Conservation (phyloP, 2,113 vertebrate genomes). For the Erythrolamprus reginae region DNA sequence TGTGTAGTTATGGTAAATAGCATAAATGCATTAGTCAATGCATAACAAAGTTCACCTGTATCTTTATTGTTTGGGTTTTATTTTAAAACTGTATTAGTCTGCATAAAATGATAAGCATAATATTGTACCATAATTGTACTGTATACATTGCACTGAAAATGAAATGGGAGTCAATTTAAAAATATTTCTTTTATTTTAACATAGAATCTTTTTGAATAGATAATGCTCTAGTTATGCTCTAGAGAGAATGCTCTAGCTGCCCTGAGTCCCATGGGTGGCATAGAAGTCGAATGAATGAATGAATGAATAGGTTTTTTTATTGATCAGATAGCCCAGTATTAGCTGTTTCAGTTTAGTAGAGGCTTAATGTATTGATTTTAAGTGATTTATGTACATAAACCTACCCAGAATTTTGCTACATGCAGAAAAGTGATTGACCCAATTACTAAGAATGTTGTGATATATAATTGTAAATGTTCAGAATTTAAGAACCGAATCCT, state of each 20-base stretch:
- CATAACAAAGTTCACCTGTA: not conserved
- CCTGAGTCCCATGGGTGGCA: too few species aligned
- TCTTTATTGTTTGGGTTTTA: not conserved
- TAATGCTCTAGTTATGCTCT: not conserved
- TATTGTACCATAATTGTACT: not conserved
- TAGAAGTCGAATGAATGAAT: too few species aligned
- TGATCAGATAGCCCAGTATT: not conserved
- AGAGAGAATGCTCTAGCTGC: too few species aligned
- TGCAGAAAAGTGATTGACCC: not conserved
- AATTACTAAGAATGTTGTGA: not conserved
- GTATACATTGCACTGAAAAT: not conserved
- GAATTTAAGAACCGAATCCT: not conserved
- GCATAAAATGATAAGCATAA: not conserved
- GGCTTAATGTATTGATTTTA: not conserved
- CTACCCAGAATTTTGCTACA: not conserved
- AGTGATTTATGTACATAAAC: not conserved
- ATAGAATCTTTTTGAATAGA: not conserved
- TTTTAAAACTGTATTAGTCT: not conserved
- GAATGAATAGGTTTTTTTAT: too few species aligned
- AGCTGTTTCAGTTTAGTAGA: not conserved
- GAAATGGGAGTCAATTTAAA: not conserved
- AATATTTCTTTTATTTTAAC: not conserved
- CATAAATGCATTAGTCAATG: not conserved
- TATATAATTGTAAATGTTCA: not conserved
- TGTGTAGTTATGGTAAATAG: not conserved